A percentile compares a stretch with the other conserved stretches of the same genome.
phyloP scores from a whole-genome alignment of 2,797 vertebrate species.

The Xenopus petersii region DNA sequence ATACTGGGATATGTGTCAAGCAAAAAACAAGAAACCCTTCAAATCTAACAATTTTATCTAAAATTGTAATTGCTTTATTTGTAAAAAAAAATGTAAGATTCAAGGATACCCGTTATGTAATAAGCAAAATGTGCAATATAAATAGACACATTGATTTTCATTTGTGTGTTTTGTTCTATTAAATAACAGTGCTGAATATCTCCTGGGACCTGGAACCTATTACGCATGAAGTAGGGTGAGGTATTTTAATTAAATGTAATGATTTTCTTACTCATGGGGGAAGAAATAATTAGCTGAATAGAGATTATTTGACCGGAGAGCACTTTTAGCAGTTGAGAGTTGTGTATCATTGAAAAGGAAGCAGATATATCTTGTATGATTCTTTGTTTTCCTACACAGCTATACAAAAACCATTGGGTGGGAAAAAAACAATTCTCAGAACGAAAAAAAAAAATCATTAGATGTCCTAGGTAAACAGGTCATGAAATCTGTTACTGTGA shows the following conservation, averaged over 20 bases:
- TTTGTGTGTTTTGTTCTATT: slow-evolving; percentile 51
- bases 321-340: slow-evolving; percentile 60
- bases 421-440: too few relatives aligned
- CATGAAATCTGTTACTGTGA: background rate
- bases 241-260: slow-evolving; percentile 71
- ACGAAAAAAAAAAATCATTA: too few relatives aligned
- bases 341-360: slow-evolving; percentile 15
- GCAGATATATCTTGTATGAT: slow-evolving; percentile 53
- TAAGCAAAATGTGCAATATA: slow-evolving; percentile 50
- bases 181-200: slow-evolving; percentile 54
- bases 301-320: slow-evolving; percentile 61
- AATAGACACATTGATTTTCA: slow-evolving; percentile 44
- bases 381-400: slow-evolving; percentile 52
- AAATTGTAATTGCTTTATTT: slow-evolving; percentile 12
- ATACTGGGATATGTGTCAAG: slow-evolving; percentile 41
- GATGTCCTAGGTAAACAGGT: background rate
- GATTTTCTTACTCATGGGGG: slow-evolving; percentile 62
- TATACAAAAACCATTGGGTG: background rate
- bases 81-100: slow-evolving; percentile 29
- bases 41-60: too few relatives aligned
- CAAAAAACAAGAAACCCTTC: slow-evolving; percentile 24
- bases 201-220: slow-evolving; percentile 55
- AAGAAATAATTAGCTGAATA: slow-evolving; percentile 68
- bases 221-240: slow-evolving; percentile 58
- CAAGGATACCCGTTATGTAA: slow-evolving; percentile 45